Conservation (phyloP, 2,113 vertebrate genomes). For the Cyrtonyx montezumae region DNA sequence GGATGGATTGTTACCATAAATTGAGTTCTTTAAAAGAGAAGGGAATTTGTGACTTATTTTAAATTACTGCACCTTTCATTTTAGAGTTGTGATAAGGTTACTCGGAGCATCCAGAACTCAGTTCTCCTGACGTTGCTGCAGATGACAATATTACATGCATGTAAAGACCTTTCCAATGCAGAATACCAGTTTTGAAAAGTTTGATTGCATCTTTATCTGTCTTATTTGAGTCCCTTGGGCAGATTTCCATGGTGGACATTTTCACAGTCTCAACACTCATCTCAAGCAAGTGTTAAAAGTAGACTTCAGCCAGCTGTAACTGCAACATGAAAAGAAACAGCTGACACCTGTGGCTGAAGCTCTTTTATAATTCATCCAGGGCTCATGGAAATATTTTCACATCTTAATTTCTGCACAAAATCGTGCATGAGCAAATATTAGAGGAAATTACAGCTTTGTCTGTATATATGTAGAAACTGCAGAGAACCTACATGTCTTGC, state of each 20-base stretch:
- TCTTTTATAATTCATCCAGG: neutral
- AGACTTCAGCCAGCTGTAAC: neutral
- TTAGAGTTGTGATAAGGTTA: neutral
- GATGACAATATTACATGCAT: neutral
- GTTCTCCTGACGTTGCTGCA: neutral
- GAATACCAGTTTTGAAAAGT: neutral
- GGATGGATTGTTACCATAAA: neutral
- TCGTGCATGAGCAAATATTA: neutral
- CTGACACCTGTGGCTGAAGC: neutral
- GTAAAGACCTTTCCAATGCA: neutral
- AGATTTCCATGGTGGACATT: neutral
- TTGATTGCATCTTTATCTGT: neutral
- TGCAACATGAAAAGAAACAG: neutral
- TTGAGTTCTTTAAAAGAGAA: neutral
- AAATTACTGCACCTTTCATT: neutral
- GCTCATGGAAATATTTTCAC: neutral
- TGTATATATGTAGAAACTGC: accelerated
- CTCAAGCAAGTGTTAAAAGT: neutral
- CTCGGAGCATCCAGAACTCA: neutral
- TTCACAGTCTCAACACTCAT: neutral
- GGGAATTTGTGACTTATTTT: neutral
- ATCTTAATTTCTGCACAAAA: neutral
- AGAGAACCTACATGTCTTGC: neutral
- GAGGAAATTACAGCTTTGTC: neutral
- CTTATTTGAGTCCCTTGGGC: neutral